Conservation (phyloP, 1,140 invertebrate species). For the Tigriopus japonicus region DNA sequence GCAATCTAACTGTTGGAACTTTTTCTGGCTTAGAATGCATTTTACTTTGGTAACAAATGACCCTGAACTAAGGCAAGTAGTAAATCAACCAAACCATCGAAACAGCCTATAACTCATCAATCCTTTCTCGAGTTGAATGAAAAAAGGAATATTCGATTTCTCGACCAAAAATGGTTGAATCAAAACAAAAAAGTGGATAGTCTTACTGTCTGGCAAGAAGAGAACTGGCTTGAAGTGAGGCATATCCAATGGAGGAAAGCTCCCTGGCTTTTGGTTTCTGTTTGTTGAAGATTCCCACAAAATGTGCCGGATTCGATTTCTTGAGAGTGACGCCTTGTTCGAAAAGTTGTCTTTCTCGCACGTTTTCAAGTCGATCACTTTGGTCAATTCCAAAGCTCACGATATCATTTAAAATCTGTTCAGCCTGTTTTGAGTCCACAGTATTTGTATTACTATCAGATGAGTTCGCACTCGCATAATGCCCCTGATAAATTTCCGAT, state of each 20-base stretch:
- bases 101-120: not conserved
- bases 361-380: not conserved
- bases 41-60: conserved; percentile 18
- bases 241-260: conserved; percentile 45
- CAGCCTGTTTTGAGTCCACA: no score
- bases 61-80: conserved; percentile 21
- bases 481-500: no score
- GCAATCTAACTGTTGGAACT: no score
- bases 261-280: conserved; percentile 39
- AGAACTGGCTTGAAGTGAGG: conserved; percentile 39
- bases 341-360: conserved; percentile 13
- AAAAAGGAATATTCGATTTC: no score
- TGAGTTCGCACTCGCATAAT: no score
- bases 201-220: conserved; percentile 23
- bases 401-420: not conserved
- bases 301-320: conserved; percentile 43
- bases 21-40: not conserved
- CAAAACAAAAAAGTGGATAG: not conserved
- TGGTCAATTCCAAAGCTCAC: not conserved
- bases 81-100: conserved; percentile 9
- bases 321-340: conserved; percentile 41
- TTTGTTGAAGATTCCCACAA: conserved; percentile 48
- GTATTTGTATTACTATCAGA: no score
- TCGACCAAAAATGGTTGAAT: no score
- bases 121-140: not conserved